Evolutionary conservation across 2,888 invertebrate genomes (phyloP), one percentile per base, ranked within the genome.

Genomic region (Pristionchus entomophagus): DNA sequence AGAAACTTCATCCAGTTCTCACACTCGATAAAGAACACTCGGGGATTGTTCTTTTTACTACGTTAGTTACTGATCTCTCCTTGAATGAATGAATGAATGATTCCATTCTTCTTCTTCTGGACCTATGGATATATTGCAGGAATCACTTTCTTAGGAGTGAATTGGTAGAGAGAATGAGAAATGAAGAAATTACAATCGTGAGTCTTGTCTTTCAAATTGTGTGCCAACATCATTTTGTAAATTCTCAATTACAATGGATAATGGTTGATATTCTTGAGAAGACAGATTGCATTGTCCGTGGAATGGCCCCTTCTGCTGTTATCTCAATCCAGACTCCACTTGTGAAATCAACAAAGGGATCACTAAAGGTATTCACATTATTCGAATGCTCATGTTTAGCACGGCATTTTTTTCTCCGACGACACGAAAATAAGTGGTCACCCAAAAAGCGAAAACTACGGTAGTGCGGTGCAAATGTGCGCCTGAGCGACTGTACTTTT

Each of bases 41-140:
- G n/a, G 83, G 83, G 29, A 62, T 83, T 26, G 26, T 35, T 45
- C 45, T 83, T 62, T 83, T 83, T 26, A 29, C 83, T 45, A 45
- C 62, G 83, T 83, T 22, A 38, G 83, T 62, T 26, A n/a, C n/a
- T n/a, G n/a, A n/a, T 65, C 5, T n/a, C 38, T 41, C 8, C n/a
- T n/a, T 81, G 35, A 22, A 26, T 29, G 22, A 56, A 35, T 56
- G 1, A 12, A 56, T 26, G 14, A 26, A 78, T 17, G n/a, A n/a
- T n/a, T n/a, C n/a, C n/a, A n/a, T n/a, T n/a, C n/a, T n/a, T n/a
- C n/a, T n/a, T n/a, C n/a, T n/a, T n/a, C n/a, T n/a, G n/a, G n/a
- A n/a, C n/a, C n/a, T n/a, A n/a, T 17, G 22, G 5, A 56, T 77
- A 8, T 38, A 32, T 56, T 81, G 29, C 81, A 81, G 81, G 10